phyloP scores from a whole-genome alignment of 1,140 invertebrate genomes.

The Neocloeon triangulifer region DNA sequence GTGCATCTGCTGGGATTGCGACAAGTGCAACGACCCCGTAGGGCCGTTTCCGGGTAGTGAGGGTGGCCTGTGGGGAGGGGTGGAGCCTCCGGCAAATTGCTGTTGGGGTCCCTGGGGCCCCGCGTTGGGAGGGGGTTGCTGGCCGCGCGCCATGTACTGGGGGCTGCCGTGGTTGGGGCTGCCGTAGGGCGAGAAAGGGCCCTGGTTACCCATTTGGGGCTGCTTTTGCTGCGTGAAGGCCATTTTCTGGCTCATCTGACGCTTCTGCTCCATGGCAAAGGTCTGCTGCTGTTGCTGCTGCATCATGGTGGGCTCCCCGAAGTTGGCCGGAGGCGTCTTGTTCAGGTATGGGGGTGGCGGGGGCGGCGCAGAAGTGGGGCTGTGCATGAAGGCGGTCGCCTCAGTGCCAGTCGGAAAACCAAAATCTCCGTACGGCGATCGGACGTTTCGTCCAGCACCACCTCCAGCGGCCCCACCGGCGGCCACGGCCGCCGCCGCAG shows the following conservation, averaged over 20 bases:
- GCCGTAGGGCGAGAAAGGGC: constrained; percentile 30
- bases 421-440: constrained; percentile 11
- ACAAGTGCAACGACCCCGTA: constrained; percentile 59
- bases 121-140: too few species aligned
- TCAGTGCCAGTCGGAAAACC: constrained; percentile 5
- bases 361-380: constrained; percentile 4
- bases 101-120: constrained; percentile 14
- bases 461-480: not conserved
- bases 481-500: not conserved
- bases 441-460: constrained; percentile 4
- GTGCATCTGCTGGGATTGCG: constrained; percentile 65
- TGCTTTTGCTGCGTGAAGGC: constrained; percentile 7
- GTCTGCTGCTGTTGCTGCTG: constrained; percentile 1
- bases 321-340: constrained; percentile 10
- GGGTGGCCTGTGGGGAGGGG: constrained; percentile 2
- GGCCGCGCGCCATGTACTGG: constrained; percentile 28
- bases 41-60: constrained; percentile 9
- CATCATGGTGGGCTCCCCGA: constrained; percentile 1
- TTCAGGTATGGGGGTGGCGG: constrained; percentile 9
- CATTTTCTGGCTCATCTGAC: constrained; percentile 6
- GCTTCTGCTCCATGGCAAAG: constrained; percentile 1
- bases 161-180: constrained; percentile 34
- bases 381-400: constrained; percentile 6
- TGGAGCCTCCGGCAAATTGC: constrained; percentile 6
- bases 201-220: constrained; percentile 7